Conservation (phyloP, 1,140 invertebrate genomes). For the Phymastichus coffea region DNA sequence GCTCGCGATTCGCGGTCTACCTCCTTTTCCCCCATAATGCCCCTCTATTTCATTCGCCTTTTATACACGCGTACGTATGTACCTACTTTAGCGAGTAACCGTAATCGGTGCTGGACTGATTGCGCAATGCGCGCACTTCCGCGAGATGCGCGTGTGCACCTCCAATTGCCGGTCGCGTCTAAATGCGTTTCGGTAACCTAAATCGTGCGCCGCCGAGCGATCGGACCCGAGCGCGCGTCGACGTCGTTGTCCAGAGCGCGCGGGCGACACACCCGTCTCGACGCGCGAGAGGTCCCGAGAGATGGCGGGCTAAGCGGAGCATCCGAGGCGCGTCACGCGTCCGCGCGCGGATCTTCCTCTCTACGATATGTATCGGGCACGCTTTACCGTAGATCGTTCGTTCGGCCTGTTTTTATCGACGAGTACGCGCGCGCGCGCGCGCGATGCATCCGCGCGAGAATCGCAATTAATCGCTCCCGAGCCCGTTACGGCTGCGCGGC, state of each 20-base stretch:
- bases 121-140: constrained; percentile 13
- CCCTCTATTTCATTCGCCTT: not conserved
- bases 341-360: constrained; percentile 1
- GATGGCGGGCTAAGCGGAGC: constrained; percentile 9
- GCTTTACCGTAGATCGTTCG: constrained; percentile 31
- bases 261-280: too few species aligned
- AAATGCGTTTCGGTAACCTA: too few species aligned
- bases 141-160: not conserved
- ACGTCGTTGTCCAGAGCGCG: too few species aligned
- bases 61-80: not conserved
- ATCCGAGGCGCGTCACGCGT: constrained; percentile 30
- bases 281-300: not conserved
- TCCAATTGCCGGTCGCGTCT: too few species aligned
- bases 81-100: not conserved
- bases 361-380: constrained; percentile 36
- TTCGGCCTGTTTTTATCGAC: constrained; percentile 26
- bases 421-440: not conserved
- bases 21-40: too few species aligned
- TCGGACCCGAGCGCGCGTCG: too few species aligned
- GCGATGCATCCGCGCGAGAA: too few species aligned
- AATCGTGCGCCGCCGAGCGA: too few species aligned
- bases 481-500: too few species aligned
- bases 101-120: constrained; percentile 8
- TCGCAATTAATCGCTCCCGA: too few species aligned
- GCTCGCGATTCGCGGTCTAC: too few species aligned